These are phyloP conservation scores for Hipposideros armiger DNA, from an alignment of 2,113 vertebrate species.

Conservation along the genomic window DNA sequence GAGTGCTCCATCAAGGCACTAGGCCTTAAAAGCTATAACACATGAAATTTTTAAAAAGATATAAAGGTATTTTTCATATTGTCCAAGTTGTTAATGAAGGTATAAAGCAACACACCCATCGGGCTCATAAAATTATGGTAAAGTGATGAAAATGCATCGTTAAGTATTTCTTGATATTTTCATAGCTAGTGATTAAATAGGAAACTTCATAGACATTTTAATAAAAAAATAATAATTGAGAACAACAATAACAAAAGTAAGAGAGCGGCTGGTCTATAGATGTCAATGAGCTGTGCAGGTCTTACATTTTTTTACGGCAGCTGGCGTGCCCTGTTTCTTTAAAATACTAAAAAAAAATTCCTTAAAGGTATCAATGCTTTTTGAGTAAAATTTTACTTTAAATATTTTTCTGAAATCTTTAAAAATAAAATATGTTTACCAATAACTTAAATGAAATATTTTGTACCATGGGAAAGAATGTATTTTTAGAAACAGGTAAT, in stretches of 20 bases:
- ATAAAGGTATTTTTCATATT: not conserved
- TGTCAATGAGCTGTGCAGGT: not conserved
- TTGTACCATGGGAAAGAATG: not conserved
- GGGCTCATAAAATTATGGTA: not conserved
- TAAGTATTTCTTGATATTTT: not conserved
- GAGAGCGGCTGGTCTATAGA: not conserved
- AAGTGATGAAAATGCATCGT: not conserved
- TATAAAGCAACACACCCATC: not conserved
- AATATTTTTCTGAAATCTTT: not conserved
- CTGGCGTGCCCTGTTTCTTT: not conserved
- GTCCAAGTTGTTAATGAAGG: not conserved
- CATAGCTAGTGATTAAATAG: not conserved
- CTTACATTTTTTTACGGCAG: not conserved
- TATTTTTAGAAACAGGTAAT: not conserved
- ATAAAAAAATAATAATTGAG: not conserved
- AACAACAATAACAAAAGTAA: slow-evolving; percentile 1
- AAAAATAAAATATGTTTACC: not conserved
- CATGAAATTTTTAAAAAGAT: not conserved
- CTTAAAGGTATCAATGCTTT: not conserved
- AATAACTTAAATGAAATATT: not conserved
- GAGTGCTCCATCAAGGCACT: not conserved
- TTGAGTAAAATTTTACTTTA: not conserved
- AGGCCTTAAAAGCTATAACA: not conserved
- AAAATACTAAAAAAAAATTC: not conserved
- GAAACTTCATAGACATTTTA: not conserved